Evolutionary conservation across 2,888 invertebrate genomes (phyloP), one percentile per base, ranked within the genome.

Genomic region (Ormia ochracea): DNA sequence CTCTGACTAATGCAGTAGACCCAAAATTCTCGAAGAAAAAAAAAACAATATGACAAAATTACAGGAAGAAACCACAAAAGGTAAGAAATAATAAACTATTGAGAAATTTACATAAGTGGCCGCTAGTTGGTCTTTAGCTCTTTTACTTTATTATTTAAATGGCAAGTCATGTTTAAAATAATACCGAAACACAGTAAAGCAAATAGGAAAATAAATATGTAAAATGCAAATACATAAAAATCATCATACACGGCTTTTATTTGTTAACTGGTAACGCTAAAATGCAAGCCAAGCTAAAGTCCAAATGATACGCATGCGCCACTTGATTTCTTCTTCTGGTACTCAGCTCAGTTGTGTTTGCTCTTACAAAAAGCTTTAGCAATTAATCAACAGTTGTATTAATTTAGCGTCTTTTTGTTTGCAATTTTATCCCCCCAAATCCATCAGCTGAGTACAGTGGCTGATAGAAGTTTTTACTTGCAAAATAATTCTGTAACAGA

Each of bases 271-370:
- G 31, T 33, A 45, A 21, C 7, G 21, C 5, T 28, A 19, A 26
- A 17, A 63, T 36, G 41, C 33, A 33, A 58, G 19, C 26, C 26
- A 45, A 59, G 23, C n/a, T 65, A 61, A 61, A 75, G 70, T 65
- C 59, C 65, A 80, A 76, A 80, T 72, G 76, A 61, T 66, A 80
- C 72, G 80, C 76, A 76, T 72, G 80, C 66, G 72, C 80, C 72
- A 75, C 72, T 80, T 80, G 75, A 72, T 66, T 75, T 75, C 52
- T 75, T 19, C 50, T 59, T 28, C 31, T 56, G 50, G 68, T 33
- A 41, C 33, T n/a, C 48, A 36, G 19, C 12, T 43, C 19, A 38
- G 10, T 52, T 1, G 4, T 45, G 7, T n/a, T 19, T 54, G 7
- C 23, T 31, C 26, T 50, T 48, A 63, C 61, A 45, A 33, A 33